A percentile compares a stretch with the other conserved stretches of the same genome.
These are phyloP conservation scores for Cremastobaeus sp. DNA, from an alignment of 2,888 invertebrate genomes.

Conservation along the genomic window DNA sequence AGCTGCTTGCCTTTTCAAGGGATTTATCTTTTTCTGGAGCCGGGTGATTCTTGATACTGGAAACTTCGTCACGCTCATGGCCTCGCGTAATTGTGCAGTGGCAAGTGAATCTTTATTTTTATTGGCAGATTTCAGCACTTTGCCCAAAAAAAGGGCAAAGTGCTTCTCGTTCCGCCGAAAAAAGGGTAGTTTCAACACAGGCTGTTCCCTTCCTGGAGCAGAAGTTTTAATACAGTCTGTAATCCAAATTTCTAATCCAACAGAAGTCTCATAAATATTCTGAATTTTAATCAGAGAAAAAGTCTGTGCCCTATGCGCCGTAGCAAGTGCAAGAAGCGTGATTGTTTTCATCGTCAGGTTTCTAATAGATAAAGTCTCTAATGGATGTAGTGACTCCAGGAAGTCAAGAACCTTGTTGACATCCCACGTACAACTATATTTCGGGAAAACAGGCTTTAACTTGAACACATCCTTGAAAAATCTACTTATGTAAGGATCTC, in stretches of 20 bases:
- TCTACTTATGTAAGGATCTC: background rate
- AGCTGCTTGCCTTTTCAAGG: too few species aligned
- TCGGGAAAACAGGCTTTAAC: background rate
- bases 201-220: too few species aligned
- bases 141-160: too few species aligned
- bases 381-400: background rate
- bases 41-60: too few species aligned
- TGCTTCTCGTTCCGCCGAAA: too few species aligned
- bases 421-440: constrained; percentile 12
- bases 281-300: background rate
- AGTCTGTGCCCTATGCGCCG: background rate
- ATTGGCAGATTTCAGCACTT: too few species aligned
- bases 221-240: too few species aligned
- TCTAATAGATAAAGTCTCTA: background rate
- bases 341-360: background rate
- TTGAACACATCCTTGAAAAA: background rate
- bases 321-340: background rate
- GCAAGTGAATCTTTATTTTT: too few species aligned
- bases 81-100: too few species aligned
- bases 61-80: too few species aligned
- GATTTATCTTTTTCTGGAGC: too few species aligned
- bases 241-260: background rate
- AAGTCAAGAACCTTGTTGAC: constrained; percentile 10
- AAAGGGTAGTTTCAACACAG: too few species aligned
- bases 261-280: background rate